phyloP scores from a whole-genome alignment of 2,888 invertebrate species.

The Pollenia angustigena region DNA sequence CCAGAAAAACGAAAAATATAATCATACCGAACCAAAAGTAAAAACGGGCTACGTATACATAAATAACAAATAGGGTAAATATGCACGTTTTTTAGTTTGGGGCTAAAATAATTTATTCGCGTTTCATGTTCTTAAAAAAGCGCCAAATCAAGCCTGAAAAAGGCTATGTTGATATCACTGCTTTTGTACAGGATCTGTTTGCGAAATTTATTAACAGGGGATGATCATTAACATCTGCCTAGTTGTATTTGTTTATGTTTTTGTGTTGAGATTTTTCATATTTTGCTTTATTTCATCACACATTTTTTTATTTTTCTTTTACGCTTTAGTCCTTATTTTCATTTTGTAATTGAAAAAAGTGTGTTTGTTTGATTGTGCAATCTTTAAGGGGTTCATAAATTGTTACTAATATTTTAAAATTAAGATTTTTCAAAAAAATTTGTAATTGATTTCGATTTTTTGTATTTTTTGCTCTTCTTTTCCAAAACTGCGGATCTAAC shows the following conservation, averaged over 20 bases:
- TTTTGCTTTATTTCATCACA: background rate
- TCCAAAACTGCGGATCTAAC: conserved; percentile 50
- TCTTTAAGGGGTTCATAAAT: conserved; percentile 5
- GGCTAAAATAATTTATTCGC: too few relatives aligned
- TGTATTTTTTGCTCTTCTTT: conserved; percentile 66
- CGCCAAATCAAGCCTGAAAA: too few relatives aligned
- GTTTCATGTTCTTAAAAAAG: too few relatives aligned
- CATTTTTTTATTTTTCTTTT: conserved; percentile 1
- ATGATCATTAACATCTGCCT: conserved; percentile 49
- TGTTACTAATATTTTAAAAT: conserved; percentile 14
- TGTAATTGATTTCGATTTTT: conserved; percentile 60
- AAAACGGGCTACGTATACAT: too few relatives aligned
- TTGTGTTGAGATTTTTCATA: conserved; percentile 10
- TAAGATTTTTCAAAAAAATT: conserved; percentile 40
- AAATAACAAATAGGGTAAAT: too few relatives aligned
- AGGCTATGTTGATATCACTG: background rate
- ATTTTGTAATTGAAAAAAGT: background rate
- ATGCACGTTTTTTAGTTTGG: too few relatives aligned
- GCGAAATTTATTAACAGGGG: conserved; percentile 10
- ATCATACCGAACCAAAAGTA: too few relatives aligned
- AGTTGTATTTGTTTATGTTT: conserved; percentile 1
- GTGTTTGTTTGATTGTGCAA: conserved; percentile 11
- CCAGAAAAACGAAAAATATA: too few relatives aligned
- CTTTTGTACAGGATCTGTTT: conserved; percentile 2
- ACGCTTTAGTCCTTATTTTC: background rate